A percentile compares a stretch with the other conserved stretches of the same genome.
phyloP scores from a whole-genome alignment of 2,888 invertebrate species.

The Steinernema carpocapsae region DNA sequence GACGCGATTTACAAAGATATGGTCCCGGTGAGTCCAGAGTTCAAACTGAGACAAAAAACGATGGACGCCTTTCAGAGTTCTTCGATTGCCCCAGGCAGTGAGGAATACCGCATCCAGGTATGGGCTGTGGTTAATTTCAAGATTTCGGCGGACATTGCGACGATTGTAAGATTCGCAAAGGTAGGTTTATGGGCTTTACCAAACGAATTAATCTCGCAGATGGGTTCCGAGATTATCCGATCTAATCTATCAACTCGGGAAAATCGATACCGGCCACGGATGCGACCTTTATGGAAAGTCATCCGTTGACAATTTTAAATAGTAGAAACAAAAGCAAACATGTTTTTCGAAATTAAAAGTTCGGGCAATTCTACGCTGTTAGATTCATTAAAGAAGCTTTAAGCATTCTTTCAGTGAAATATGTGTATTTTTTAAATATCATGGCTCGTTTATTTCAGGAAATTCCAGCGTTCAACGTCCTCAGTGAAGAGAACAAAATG shows the following conservation, averaged over 20 bases:
- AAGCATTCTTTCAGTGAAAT: no score
- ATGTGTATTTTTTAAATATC: neutral
- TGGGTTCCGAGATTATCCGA: slow-evolving; percentile 4
- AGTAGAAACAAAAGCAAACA: neutral
- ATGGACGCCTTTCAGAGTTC: neutral
- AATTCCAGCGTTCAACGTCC: neutral
- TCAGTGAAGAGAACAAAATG: neutral
- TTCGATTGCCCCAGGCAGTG: neutral
- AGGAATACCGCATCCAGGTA: neutral
- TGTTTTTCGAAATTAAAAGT: neutral
- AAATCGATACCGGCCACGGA: neutral
- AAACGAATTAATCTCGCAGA: neutral
- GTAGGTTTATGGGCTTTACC: neutral
- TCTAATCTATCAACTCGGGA: slow-evolving; percentile 10
- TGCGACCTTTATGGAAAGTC: no score
- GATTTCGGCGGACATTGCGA: slow-evolving; percentile 1
- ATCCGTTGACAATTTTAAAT: no score
- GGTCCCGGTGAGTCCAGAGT: neutral
- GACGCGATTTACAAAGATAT: neutral
- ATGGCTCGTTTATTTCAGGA: neutral
- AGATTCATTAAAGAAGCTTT: no score
- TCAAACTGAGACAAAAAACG: neutral
- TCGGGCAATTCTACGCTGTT: neutral
- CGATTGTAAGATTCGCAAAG: slow-evolving; percentile 18
- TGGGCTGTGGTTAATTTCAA: neutral